Percentiles rank a stretch among this genome's conserved stretches.
phyloP scores from a whole-genome alignment of 2,888 invertebrate species.

The Buathra laborator region DNA sequence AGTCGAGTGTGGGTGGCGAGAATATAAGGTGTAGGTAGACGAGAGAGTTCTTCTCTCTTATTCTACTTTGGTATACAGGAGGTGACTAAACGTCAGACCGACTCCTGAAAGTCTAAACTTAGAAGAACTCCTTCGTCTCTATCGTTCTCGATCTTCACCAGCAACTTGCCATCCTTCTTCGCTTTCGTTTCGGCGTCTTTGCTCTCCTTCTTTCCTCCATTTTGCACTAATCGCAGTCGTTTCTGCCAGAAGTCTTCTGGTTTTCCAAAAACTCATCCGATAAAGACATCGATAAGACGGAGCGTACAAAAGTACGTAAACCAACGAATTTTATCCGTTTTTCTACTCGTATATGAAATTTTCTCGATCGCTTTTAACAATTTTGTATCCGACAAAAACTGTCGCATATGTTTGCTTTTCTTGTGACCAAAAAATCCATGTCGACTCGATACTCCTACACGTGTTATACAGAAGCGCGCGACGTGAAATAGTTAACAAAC shows the following conservation, averaged over 20 bases:
- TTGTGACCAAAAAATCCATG: not conserved
- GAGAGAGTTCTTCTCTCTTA: slow-evolving; percentile 7
- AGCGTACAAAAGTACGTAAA: not conserved
- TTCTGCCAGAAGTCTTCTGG: not conserved
- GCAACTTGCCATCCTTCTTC: slow-evolving; percentile 16
- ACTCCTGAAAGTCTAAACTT: slow-evolving; percentile 63
- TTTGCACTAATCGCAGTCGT: slow-evolving; percentile 34
- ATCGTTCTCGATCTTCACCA: slow-evolving; percentile 5
- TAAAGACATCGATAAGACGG: not conserved
- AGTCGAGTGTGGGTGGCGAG: slow-evolving; percentile 59
- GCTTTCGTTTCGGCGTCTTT: slow-evolving; percentile 33
- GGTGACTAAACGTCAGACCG: slow-evolving; percentile 55
- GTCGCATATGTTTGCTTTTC: not conserved
- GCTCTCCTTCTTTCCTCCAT: slow-evolving; percentile 9
- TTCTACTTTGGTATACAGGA: slow-evolving; percentile 15
- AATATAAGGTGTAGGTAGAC: slow-evolving; percentile 61
- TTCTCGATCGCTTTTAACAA: too few species aligned
- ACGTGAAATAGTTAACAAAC: not conserved
- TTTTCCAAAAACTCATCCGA: slow-evolving; percentile 1
- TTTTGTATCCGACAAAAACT: not conserved
- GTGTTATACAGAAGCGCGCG: not conserved
- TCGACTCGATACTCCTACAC: not conserved
- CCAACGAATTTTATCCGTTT: not conserved
- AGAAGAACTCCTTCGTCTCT: slow-evolving; percentile 45
- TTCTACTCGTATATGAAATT: not conserved